Percentiles rank a stretch among this genome's conserved stretches.
These are phyloP conservation scores for Ptychoptera contaminata DNA, from an alignment of 2,888 invertebrate species.

Conservation along the genomic window DNA sequence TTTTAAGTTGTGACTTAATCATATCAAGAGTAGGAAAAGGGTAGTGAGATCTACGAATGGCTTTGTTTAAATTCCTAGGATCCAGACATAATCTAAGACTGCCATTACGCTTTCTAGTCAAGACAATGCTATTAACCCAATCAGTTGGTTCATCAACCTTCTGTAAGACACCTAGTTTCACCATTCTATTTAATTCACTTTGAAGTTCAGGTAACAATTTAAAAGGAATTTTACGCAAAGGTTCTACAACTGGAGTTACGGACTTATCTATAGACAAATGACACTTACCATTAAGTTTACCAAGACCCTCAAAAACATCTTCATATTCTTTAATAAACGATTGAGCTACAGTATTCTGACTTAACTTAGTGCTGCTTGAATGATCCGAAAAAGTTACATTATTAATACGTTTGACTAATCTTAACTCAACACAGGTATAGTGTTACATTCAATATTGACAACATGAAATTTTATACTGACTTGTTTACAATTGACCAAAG, in stretches of 20 bases:
- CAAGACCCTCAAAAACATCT: not conserved
- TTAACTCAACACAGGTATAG: too few species aligned
- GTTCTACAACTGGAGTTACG: not conserved
- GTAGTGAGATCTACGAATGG: not conserved
- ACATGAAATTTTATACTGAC: too few species aligned
- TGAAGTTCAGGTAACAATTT: too few species aligned
- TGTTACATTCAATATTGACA: too few species aligned
- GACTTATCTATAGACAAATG: not conserved
- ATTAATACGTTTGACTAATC: too few species aligned
- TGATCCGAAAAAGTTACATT: too few species aligned
- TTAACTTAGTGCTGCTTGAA: too few species aligned
- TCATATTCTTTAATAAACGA: not conserved
- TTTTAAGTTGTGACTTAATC: not conserved
- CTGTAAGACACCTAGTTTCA: not conserved
- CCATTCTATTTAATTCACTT: not conserved
- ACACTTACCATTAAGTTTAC: not conserved
- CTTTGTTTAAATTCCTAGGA: constrained; percentile 1
- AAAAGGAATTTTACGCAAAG: not conserved
- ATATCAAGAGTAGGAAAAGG: constrained; percentile 1
- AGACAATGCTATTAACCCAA: not conserved
- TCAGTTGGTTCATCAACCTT: not conserved
- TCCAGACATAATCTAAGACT: not conserved
- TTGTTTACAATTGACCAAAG: too few species aligned
- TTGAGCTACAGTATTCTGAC: too few species aligned
- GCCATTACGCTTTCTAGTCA: not conserved